Base-by-base conservation (phyloP, 2,113 vertebrate species). In the Catharus minimus region DNA sequence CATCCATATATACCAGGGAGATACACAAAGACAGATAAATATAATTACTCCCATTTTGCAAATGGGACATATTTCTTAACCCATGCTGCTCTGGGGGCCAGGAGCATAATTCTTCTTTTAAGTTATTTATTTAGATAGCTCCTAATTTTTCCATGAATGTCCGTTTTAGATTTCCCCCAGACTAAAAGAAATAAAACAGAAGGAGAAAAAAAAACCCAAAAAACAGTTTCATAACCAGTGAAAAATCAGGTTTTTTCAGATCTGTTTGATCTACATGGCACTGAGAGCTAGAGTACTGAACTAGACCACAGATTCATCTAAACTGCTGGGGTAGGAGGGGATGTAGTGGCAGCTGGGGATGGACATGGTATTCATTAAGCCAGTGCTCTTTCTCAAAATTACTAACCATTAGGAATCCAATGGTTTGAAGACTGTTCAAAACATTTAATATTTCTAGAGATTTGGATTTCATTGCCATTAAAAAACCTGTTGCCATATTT, bases 181-280 rank as follows among this genome's bases (percentile, higher is more conserved):
- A 73, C 2, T 11, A 13, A 83, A 88, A 73, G 4, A 73, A 62
- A 82, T 15, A 38, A 39, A 90, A 66, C 32, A 61, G 21, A 13
- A 57, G 13, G 8, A 81, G 16, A 3, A 57, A 72, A 57, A 49
- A 73, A 39, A 5, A 13, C 1, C 9, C 9, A 38, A 7, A 22
- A 17, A 17, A 2, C 5, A 65, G 41, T 46, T 82, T 68, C 20
- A 26, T 49, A 67, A 78, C 18, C n/a, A 72, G 5, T 55, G 58
- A 88, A 87, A 91, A 89, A 55, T 28, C 9, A 39, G 4, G 4
- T 46, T 76, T 73, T 80, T 92, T 67, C 60, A 67, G 64, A 49
- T 33, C 33, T 38, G 9, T 47, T 82, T 82, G 30, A 57, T 52
- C 38, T 78, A 61, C 10, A 8, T 43, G 44, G 79, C 46, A 85